These are phyloP conservation scores for Zaprionus vittiger DNA, from an alignment of 1,140 invertebrate genomes.

Conservation along the genomic window DNA sequence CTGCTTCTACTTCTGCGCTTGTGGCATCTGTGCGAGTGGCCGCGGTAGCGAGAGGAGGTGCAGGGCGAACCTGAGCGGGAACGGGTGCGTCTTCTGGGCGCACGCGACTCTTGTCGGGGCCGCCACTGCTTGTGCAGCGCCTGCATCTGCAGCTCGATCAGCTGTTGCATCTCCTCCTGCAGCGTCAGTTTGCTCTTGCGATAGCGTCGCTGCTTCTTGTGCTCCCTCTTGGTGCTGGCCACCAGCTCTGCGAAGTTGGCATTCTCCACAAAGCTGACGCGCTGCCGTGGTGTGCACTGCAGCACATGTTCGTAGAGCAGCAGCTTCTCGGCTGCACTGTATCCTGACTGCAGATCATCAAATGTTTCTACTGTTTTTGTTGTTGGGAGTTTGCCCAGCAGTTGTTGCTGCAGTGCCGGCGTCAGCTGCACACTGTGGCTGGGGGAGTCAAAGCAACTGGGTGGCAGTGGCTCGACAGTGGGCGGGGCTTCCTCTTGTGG, in stretches of 20 bases:
- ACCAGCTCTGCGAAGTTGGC: constrained; percentile 55
- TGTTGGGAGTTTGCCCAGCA: constrained; percentile 21
- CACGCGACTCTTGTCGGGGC: background rate
- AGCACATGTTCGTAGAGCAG: constrained; percentile 66
- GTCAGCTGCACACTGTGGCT: constrained; percentile 39
- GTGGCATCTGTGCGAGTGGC: background rate
- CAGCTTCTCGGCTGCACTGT: constrained; percentile 45
- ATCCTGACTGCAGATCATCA: constrained; percentile 55
- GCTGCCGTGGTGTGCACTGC: constrained; percentile 30
- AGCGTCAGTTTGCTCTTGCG: constrained; percentile 71
- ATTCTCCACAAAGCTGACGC: constrained; percentile 31
- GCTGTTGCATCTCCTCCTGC: constrained; percentile 66
- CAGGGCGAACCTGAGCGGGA: background rate
- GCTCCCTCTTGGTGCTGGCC: constrained; percentile 56
- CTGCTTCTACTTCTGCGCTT: constrained; percentile 12
- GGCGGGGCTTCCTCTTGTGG: background rate
- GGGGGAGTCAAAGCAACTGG: constrained; percentile 19
- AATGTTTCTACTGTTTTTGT: background rate
- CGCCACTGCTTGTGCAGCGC: constrained; percentile 48
- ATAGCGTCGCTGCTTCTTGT: constrained; percentile 53
- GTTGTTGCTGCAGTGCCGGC: background rate
- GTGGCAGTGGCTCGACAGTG: constrained; percentile 5
- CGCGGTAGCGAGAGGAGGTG: background rate
- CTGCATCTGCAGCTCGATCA: constrained; percentile 72
- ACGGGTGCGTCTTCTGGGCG: constrained; percentile 5